A percentile compares a stretch with the other conserved stretches of the same genome.
These are phyloP conservation scores for Petrocephalus microphthalmus DNA, from an alignment of 2,113 vertebrate genomes.

Conservation along the genomic window DNA sequence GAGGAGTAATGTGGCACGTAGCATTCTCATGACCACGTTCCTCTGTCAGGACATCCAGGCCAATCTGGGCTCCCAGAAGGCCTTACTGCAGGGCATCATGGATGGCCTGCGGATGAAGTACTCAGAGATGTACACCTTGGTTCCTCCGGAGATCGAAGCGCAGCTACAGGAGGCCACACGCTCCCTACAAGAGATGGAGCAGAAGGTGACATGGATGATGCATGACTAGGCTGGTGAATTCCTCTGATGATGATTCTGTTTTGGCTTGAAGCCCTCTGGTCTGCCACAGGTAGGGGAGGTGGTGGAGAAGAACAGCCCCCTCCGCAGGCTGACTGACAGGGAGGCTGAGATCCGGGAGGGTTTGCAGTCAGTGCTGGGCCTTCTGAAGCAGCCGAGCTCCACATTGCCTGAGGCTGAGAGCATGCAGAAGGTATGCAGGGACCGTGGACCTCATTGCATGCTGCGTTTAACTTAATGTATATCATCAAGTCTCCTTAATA, in stretches of 20 bases:
- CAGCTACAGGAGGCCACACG: conserved; percentile 68
- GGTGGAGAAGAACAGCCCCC: conserved; percentile 65
- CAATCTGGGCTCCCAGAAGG: conserved; percentile 64
- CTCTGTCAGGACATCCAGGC: conserved; percentile 66
- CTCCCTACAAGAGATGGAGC: conserved; percentile 64
- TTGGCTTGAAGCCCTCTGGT: conserved; percentile 2
- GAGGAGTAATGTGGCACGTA: too few relatives aligned
- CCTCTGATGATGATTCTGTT: not conserved
- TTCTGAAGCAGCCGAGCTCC: conserved; percentile 68
- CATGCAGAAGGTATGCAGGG: conserved; percentile 73
- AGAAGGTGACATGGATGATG: conserved; percentile 67
- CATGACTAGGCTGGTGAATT: not conserved
- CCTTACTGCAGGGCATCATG: conserved; percentile 64
- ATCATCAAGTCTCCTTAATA: not conserved
- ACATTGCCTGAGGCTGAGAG: conserved; percentile 68
- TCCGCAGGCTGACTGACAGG: conserved; percentile 64
- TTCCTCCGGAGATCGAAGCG: conserved; percentile 68
- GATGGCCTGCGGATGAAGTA: conserved; percentile 73
- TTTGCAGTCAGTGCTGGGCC: conserved; percentile 68
- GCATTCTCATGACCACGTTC: conserved; percentile 9
- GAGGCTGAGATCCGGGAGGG: conserved; percentile 70
- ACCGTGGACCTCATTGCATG: not conserved
- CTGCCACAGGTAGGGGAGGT: conserved; percentile 63
- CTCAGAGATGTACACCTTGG: conserved; percentile 60
- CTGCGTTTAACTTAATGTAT: not conserved